phyloP scores from a whole-genome alignment of 2,113 vertebrate species.

The Glaucomys volans region DNA sequence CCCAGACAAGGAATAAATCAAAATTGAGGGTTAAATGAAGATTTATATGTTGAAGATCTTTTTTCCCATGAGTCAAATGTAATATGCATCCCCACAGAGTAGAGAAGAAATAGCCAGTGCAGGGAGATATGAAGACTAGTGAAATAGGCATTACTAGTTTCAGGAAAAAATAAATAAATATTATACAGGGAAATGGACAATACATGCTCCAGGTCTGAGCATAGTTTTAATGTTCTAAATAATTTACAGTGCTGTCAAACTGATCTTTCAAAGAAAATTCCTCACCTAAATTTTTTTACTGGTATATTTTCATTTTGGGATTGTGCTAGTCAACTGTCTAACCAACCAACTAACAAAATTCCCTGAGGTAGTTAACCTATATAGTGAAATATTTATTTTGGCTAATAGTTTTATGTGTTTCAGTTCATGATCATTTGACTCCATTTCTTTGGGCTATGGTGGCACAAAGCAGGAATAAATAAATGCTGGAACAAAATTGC shows the following conservation, averaged over 20 bases:
- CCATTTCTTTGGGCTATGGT: background rate
- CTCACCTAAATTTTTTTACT: background rate
- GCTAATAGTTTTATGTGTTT: background rate
- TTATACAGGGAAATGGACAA: background rate
- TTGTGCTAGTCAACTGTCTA: background rate
- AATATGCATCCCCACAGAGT: background rate
- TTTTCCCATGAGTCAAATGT: background rate
- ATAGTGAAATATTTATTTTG: background rate
- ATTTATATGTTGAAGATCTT: background rate
- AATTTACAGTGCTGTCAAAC: background rate
- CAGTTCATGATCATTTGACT: background rate
- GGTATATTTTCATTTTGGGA: background rate
- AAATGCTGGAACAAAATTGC: background rate
- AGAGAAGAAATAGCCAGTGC: background rate
- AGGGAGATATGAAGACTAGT: background rate
- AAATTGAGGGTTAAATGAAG: background rate
- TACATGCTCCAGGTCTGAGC: background rate
- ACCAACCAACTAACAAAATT: background rate
- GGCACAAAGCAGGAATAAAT: accelerated
- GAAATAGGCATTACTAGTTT: background rate
- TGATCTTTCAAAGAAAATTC: background rate
- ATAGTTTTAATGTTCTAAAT: conserved; percentile 20
- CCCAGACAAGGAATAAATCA: background rate
- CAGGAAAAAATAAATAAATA: background rate
- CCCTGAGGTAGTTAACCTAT: background rate